Evolutionary conservation across 2,113 vertebrate species (phyloP), one percentile per base, ranked within the genome.

Genomic region (Platichthys flesus): DNA sequence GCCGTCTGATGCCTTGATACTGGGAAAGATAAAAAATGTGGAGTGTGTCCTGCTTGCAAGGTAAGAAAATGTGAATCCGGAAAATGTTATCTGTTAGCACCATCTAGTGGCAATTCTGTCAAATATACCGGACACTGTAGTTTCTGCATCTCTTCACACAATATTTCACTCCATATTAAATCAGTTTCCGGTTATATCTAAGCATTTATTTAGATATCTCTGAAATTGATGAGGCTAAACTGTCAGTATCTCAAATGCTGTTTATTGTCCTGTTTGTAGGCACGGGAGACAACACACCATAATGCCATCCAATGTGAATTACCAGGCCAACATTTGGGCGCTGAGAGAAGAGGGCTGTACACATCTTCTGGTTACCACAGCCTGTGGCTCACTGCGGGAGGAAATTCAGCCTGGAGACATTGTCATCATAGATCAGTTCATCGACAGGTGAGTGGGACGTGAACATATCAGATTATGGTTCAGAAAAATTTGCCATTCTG

Each of bases 331-430:
- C 92, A 95, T 99, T 83, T 99, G 98, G 97, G 98, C 98, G 0
- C 76, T 99, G 60, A 97, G 93, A 89, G 94, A 97, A 76, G 96
- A 97, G 77, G 96, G 97, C 31, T 99, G 97, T n/a, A 96, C 97
- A 0, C 98, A 99, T 28, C 24, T 99, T 2, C 10, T 99, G 68
- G 98, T 93, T 57, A 98, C 96, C 66, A 99, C 98, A 0, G 98
- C 98, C 6, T 99, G 98, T 20, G 98, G 98, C 14, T 99, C 98
- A 0, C 92, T 99, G 40, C 88, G 93, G 70, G 98, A 99, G 45
- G 96, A 99, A 87, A 97, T 99, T 88, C 97, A 97, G 35, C 97
- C 98, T 0, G 98, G 98, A 15, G 97, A 99, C 73, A 95, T 99
- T 3, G 91, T 99, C 80, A 92, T 99, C 47, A 93, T 98, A 0